These are phyloP conservation scores for Myiothlypis coronata DNA, from an alignment of 2,797 vertebrate species.

Conservation along the genomic window DNA sequence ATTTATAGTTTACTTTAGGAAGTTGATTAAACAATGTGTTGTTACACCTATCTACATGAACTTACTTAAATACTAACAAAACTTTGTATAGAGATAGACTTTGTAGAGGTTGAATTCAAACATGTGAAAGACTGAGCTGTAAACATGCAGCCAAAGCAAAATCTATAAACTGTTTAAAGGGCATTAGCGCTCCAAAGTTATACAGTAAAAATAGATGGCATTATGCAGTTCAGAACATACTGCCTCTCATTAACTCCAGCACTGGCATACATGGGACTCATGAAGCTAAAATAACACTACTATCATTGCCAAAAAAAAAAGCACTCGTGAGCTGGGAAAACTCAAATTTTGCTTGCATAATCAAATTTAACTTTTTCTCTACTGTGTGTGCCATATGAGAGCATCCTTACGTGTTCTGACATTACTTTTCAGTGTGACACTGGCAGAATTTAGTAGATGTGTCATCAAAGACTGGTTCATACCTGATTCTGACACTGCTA, in stretches of 20 bases:
- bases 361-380: neutral
- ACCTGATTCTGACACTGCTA: neutral
- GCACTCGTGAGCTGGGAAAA: neutral
- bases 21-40: neutral
- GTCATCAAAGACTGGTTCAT: neutral
- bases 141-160: constrained; percentile 6
- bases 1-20: neutral
- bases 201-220: constrained; percentile 1
- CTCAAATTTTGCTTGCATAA: neutral
- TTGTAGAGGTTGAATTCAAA: neutral
- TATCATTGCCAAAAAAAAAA: neutral
- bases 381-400: neutral
- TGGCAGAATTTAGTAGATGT: neutral
- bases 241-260: constrained; percentile 12
- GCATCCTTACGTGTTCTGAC: neutral
- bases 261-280: neutral
- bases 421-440: neutral
- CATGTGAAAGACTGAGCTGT: neutral
- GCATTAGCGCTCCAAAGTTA: neutral
- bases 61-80: neutral
- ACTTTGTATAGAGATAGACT: neutral
- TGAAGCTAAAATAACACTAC: constrained; percentile 18
- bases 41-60: neutral
- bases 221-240: neutral
- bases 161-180: constrained; percentile 24